Evolutionary conservation across 2,113 vertebrate genomes (phyloP).

Genomic region (Elachura formosa): DNA sequence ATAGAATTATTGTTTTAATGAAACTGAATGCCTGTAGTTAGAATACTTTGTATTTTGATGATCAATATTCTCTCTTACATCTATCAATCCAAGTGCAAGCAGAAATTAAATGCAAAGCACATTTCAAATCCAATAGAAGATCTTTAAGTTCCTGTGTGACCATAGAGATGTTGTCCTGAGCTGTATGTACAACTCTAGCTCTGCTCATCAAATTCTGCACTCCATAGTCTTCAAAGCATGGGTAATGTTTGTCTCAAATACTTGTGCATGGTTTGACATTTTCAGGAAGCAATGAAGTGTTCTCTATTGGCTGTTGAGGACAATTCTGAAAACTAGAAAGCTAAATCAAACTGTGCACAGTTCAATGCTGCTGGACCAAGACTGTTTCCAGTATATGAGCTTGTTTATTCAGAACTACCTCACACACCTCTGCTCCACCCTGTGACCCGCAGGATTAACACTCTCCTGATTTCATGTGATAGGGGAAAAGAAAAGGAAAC

Average conservation of each 20-base stretch:
- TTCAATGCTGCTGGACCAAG: not conserved
- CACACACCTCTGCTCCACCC: not conserved
- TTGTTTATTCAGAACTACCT: not conserved
- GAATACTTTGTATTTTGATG: not conserved
- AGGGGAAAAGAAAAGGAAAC: not conserved
- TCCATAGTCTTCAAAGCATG: not conserved
- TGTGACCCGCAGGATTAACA: not conserved
- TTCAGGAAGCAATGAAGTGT: not conserved
- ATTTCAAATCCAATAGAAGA: not conserved
- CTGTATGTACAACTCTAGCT: not conserved
- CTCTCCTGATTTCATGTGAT: rapidly evolving
- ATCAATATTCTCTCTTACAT: not conserved
- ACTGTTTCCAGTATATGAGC: not conserved
- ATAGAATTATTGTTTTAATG: not conserved
- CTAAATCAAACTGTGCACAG: not conserved
- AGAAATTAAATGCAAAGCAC: not conserved
- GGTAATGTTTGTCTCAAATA: not conserved
- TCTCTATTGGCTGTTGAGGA: not conserved
- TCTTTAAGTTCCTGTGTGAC: not conserved
- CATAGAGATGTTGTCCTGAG: not conserved
- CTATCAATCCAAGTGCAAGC: not conserved
- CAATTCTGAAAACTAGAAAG: not conserved
- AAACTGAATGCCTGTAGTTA: not conserved
- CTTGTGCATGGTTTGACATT: not conserved
- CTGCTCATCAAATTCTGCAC: not conserved